Evolutionary conservation across 2,888 invertebrate genomes (phyloP), one percentile per base, ranked within the genome.

Genomic region (Candidula unifasciata): DNA sequence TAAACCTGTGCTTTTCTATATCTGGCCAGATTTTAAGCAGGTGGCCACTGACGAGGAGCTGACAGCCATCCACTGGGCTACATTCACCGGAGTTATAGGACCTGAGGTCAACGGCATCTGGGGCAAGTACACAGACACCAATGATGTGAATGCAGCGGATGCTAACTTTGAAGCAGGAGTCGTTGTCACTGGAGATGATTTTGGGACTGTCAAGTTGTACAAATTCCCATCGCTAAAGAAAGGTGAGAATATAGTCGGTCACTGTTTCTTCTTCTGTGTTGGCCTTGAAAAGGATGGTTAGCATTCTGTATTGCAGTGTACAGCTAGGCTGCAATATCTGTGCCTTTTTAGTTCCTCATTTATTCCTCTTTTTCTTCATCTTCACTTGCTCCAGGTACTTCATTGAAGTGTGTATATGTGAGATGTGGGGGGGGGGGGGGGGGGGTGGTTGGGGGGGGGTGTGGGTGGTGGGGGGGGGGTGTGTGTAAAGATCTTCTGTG

Each of bases 91-190:
- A 30, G 93, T 94, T 3, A 88, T 94, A n/a, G 93, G 93, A 24
- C 89, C 90, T 18, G 93, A 93, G 85, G 93, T 93, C 35, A 93
- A 91, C 84, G 94, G 93, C 0, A 93, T 94, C 69, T 94, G 94
- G 94, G 93, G 93, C 87, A 94, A 94, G 82, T 94, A 94, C 89
- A 92, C 93, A 6, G 93, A 93, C 87, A 93, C 93, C 6, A 94
- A 93, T 86, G 93, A 94, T 88, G 89, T 94, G 74, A 93, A 94
- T 87, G 93, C 94, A 30, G 89, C 91, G 6, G 94, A 94, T 88
- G 93, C 92, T 27, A 88, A 92, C 88, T 92, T 89, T 85, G 89
- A 89, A 16, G 90, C 87, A 60, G 90, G 93, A 52, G 91, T 92
- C 52, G 87, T 92, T 74, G 93, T 93, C 66, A 93, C 93, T 73